phyloP scores from a whole-genome alignment of 37 sponge, comb jelly and placozoan species.

The Beroe ovata region DNA sequence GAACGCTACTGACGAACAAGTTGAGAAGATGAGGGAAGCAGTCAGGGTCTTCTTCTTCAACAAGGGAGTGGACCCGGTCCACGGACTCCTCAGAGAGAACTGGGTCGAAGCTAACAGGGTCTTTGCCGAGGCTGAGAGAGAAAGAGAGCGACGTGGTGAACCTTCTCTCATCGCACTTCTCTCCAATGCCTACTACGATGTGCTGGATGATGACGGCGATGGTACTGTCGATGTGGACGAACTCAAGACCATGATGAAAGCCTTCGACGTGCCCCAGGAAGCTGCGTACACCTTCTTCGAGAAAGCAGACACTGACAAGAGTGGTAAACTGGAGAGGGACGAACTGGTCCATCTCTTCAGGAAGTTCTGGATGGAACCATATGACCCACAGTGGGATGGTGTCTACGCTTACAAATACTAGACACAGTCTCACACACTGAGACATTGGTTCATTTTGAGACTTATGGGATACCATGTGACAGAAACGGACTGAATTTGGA shows the following conservation, averaged over 20 bases:
- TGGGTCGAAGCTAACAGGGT: slow-evolving; percentile 58
- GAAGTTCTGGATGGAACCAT: slow-evolving; percentile 61
- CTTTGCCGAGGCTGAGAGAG: slow-evolving; percentile 60
- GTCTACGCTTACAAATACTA: slow-evolving; percentile 63
- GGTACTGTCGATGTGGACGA: slow-evolving; percentile 47
- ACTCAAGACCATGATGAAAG: slow-evolving; percentile 60
- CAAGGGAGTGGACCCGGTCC: slow-evolving; percentile 27
- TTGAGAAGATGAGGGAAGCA: slow-evolving; percentile 32
- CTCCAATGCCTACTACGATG: slow-evolving; percentile 61
- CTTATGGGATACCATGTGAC: no score
- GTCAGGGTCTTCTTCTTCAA: slow-evolving; percentile 22
- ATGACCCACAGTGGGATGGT: slow-evolving; percentile 56
- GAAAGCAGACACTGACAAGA: slow-evolving; percentile 53
- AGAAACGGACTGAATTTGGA: no score
- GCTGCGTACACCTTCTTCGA: slow-evolving; percentile 61
- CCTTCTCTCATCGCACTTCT: slow-evolving; percentile 33
- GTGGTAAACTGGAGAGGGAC: slow-evolving; percentile 25
- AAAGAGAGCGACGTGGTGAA: slow-evolving; percentile 53
- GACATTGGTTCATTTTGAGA: no score
- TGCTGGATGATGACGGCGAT: slow-evolving; percentile 43
- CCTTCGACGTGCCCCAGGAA: slow-evolving; percentile 54
- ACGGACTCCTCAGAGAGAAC: slow-evolving; percentile 9
- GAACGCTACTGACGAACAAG: slow-evolving; percentile 49
- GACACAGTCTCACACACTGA: no score
- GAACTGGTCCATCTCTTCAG: slow-evolving; percentile 65